phyloP scores from a whole-genome alignment of 1,140 invertebrate species.

The Hylaeus anthracinus region DNA sequence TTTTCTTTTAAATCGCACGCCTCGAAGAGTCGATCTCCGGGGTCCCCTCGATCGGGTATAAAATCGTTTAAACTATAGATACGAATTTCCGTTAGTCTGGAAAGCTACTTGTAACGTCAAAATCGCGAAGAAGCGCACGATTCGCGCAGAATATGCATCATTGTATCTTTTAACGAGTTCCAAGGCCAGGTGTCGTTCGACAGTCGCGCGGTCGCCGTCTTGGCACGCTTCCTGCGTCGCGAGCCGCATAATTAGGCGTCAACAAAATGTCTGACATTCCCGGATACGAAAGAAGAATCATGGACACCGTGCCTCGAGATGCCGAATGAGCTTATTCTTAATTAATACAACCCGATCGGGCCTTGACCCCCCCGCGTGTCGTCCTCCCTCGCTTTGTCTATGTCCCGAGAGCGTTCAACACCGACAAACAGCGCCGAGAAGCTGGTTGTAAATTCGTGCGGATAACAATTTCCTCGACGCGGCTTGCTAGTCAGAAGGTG shows the following conservation, averaged over 20 bases:
- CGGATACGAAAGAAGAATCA: slow-evolving; percentile 41
- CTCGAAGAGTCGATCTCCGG: no score
- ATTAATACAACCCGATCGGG: slow-evolving; percentile 35
- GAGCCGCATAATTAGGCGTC: slow-evolving; percentile 50
- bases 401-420: neutral
- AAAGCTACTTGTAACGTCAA: neutral
- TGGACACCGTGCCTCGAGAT: neutral
- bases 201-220: slow-evolving; percentile 25
- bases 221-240: slow-evolving; percentile 57
- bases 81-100: neutral
- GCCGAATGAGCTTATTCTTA: slow-evolving; percentile 22
- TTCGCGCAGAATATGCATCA: slow-evolving; percentile 24
- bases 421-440: slow-evolving; percentile 6
- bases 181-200: slow-evolving; percentile 49
- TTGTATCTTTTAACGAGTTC: slow-evolving; percentile 45
- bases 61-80: no score
- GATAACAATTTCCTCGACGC: slow-evolving; percentile 43
- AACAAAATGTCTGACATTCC: slow-evolving; percentile 53
- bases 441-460: slow-evolving; percentile 51
- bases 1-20: no score
- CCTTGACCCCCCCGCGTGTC: slow-evolving; percentile 43
- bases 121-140: neutral
- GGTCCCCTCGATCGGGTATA: no score
- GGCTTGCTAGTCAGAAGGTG: slow-evolving; percentile 42
- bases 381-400: neutral